phyloP scores from a whole-genome alignment of 2,113 vertebrate genomes.

The Chloebia gouldiae region DNA sequence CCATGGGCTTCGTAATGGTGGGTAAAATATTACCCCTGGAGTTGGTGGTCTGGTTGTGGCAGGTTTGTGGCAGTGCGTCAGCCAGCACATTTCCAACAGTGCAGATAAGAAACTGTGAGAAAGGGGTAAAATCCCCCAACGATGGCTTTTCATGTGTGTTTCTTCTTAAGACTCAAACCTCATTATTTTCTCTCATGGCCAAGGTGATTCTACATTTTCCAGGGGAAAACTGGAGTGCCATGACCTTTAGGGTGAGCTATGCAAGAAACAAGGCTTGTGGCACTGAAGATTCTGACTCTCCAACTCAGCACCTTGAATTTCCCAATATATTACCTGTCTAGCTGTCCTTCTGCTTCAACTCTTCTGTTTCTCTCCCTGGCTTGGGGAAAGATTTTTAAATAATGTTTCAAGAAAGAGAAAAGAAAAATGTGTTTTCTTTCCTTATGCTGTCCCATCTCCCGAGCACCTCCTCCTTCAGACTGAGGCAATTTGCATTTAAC shows the following conservation, averaged over 20 bases:
- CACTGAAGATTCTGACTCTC: not conserved
- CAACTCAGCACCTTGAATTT: not conserved
- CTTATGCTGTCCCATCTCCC: not conserved
- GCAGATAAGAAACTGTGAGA: not conserved
- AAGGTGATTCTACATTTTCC: not conserved
- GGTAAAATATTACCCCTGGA: not conserved
- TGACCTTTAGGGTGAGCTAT: not conserved
- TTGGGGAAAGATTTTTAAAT: not conserved
- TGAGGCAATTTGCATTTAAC: slow-evolving; percentile 1
- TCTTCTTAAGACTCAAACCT: not conserved
- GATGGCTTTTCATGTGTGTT: not conserved
- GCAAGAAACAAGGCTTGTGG: not conserved
- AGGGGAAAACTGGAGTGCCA: not conserved
- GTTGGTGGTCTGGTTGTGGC: not conserved
- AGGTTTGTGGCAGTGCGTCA: not conserved
- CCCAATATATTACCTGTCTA: not conserved
- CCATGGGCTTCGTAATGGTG: not conserved
- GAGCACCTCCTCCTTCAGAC: not conserved
- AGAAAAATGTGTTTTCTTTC: not conserved
- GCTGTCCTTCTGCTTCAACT: not conserved
- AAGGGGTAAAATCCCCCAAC: fast-evolving
- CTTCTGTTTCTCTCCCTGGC: not conserved
- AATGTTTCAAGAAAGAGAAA: not conserved
- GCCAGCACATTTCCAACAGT: not conserved
- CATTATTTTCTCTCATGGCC: not conserved